These are phyloP conservation scores for Rostratula benghalensis DNA, from an alignment of 2,113 vertebrate genomes.

Conservation along the genomic window DNA sequence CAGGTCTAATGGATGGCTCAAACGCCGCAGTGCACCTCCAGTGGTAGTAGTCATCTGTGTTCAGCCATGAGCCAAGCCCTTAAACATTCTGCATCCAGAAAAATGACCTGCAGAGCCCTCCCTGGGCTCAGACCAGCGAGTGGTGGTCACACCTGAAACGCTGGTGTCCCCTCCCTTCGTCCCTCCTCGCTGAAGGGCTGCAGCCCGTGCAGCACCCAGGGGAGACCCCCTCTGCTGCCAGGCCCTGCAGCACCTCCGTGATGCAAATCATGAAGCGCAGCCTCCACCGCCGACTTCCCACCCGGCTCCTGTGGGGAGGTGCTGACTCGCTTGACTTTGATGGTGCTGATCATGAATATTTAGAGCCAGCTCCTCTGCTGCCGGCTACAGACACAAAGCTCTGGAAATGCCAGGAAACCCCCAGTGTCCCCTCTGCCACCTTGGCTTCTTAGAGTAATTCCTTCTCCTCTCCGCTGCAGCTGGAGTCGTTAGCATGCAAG, in stretches of 20 bases:
- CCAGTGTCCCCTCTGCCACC: not conserved
- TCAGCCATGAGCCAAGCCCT: not conserved
- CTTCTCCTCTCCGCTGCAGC: not conserved
- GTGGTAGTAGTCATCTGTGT: not conserved
- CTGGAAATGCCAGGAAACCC: slow-evolving; percentile 35
- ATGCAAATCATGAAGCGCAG: not conserved
- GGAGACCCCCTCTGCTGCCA: rapidly evolving
- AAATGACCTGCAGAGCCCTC: not conserved
- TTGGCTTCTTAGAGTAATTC: not conserved
- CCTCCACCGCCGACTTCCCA: not conserved
- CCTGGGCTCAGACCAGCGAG: not conserved
- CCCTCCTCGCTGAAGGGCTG: not conserved
- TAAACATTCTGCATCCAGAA: not conserved
- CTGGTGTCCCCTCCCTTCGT: not conserved
- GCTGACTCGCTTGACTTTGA: slow-evolving; percentile 7
- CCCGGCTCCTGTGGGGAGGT: not conserved
- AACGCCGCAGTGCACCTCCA: not conserved
- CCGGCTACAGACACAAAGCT: not conserved
- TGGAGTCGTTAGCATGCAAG: slow-evolving; percentile 7
- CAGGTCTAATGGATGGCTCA: not conserved
- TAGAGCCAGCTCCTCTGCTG: not conserved
- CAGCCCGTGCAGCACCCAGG: not conserved
- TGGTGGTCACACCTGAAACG: not conserved
- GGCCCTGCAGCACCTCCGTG: not conserved
- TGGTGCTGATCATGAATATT: slow-evolving; percentile 10